Percentiles rank a stretch among this genome's conserved stretches.
Conservation (phyloP, 2,113 vertebrate genomes). For the Ochotona princeps region DNA sequence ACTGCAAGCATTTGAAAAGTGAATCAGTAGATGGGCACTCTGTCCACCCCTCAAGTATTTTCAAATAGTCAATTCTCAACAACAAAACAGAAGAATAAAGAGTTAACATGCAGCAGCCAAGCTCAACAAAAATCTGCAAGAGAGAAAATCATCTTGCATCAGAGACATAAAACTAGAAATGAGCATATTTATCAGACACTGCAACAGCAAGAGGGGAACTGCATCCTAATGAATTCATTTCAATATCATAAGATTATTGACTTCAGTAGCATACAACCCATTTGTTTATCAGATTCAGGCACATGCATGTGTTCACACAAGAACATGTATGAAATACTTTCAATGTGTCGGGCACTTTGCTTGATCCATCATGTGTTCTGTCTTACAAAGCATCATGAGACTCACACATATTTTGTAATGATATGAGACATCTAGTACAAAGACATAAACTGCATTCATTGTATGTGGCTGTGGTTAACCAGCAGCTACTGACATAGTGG, state of each 20-base stretch:
- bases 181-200: slow-evolving; percentile 29
- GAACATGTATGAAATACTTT: slow-evolving; percentile 10
- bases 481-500: background rate
- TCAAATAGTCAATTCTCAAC: slow-evolving; percentile 7
- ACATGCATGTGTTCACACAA: slow-evolving; percentile 7
- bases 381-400: background rate
- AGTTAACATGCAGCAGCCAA: slow-evolving; percentile 10
- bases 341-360: background rate
- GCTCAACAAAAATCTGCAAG: slow-evolving; percentile 63
- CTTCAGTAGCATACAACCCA: slow-evolving; percentile 38
- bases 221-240: slow-evolving; percentile 43
- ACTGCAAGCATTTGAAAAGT: no score
- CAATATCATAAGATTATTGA: slow-evolving; percentile 23
- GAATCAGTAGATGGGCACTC: no score
- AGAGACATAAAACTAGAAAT: slow-evolving; percentile 47
- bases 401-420: background rate
- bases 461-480: background rate
- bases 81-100: slow-evolving; percentile 55
- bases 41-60: no score
- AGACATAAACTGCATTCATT: slow-evolving; percentile 2
- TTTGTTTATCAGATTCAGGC: slow-evolving; percentile 1
- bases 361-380: background rate
- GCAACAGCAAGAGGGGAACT: slow-evolving; percentile 22
- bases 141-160: slow-evolving; percentile 61
- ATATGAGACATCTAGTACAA: background rate